A percentile compares a stretch with the other conserved stretches of the same genome.
Evolutionary conservation across 2,113 vertebrate genomes (phyloP).

Genomic region (Oceanodroma tethys): DNA sequence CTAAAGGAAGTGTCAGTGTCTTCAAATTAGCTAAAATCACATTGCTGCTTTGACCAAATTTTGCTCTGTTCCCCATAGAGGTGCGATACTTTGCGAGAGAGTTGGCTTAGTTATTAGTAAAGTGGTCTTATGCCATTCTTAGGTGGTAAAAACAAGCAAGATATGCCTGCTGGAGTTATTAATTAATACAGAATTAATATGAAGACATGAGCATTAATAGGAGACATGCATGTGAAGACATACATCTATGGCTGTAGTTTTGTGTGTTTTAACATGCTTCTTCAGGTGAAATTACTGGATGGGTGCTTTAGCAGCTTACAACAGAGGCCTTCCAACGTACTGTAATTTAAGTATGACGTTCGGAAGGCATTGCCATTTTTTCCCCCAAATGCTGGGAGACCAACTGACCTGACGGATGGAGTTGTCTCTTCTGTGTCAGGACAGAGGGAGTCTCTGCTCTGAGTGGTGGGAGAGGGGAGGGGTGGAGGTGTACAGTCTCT

Average conservation of each 20-base stretch:
- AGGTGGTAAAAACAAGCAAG: neutral
- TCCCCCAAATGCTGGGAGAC: neutral
- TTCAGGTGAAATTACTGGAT: neutral
- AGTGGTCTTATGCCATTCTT: neutral
- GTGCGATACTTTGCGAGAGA: neutral
- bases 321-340: neutral
- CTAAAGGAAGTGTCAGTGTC: neutral
- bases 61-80: neutral
- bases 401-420: fast-evolving
- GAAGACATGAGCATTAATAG: neutral
- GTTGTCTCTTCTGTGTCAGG: fast-evolving
- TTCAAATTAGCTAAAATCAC: neutral
- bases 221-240: neutral
- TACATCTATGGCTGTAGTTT: neutral
- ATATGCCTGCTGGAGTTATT: neutral
- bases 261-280: neutral
- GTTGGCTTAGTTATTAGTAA: neutral
- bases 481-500: neutral
- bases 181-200: neutral
- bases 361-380: neutral
- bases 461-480: neutral
- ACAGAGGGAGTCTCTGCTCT: no score
- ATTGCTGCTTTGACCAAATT: neutral
- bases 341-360: fast-evolving
- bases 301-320: neutral